Base-by-base conservation (phyloP, 2,888 invertebrate species). In the Opisthograptis luteolata region DNA sequence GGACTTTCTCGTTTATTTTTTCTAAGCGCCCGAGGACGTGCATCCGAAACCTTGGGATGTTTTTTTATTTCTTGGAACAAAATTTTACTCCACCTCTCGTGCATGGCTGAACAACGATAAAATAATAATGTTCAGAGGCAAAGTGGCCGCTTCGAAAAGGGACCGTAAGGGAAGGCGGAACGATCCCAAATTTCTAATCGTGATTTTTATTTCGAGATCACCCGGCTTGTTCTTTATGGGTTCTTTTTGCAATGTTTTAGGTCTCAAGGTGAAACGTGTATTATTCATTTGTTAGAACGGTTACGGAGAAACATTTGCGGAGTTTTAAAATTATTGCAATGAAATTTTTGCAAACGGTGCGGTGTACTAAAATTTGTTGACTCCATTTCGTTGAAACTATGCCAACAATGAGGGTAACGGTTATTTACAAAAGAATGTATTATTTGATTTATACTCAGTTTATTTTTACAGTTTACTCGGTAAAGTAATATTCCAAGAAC, bases 1-100 rank as follows among this genome's bases (percentile, higher is more conserved):
- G 79, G 86, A 84, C 81, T 86, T 78, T 83, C 83, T 84, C 75
- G 82, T 88, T 87, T 87, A 81, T 88, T 89, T 89, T 87, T 87
- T 88, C 83, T 84, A 83, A 84, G 66, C 78, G 70, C 76, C 74
- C 73, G 85, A 84, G 87, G 87, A 87, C 90, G 86, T 87, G 87
- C 87, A 87, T 88, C 85, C 81, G 82, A 87, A 86, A 81, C 85
- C 87, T 89, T 86, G 79, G 70, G 75, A 51, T 46, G 55, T 60
- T 69, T 78, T 87, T 84, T 83, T 79, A 81, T 81, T 81, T 77
- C 68, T 73, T 70, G 58, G 65, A 78, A 84, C 81, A 72, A 78
- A 80, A 68, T 84, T 80, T 80, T 84, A 79, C 80, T 79, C 70
- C 73, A 72, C 83, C 78, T 81, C 79, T 82, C 80, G 76, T 80